phyloP scores from a whole-genome alignment of 1,140 invertebrate species.

The Nomia melanderi region DNA sequence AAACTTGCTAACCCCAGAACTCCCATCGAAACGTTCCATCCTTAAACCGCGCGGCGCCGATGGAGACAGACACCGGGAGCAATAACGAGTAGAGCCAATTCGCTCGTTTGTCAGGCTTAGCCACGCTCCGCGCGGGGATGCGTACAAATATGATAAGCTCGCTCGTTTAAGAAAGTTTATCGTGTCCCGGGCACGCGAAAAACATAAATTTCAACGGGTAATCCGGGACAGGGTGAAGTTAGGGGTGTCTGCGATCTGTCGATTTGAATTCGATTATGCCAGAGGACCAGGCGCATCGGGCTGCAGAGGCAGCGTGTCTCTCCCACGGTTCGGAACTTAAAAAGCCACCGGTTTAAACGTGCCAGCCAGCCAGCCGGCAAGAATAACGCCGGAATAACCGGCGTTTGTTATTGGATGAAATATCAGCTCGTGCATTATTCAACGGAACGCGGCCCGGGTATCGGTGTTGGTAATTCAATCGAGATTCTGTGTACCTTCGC shows the following conservation, averaged over 20 bases:
- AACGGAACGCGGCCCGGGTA: slow-evolving; percentile 38
- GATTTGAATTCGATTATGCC: slow-evolving; percentile 58
- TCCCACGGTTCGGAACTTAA: neutral
- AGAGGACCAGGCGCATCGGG: neutral
- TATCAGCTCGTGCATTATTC: slow-evolving; percentile 62
- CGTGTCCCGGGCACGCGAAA: neutral
- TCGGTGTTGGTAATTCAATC: slow-evolving; percentile 62
- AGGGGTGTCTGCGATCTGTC: slow-evolving; percentile 42
- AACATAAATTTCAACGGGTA: slow-evolving; percentile 55
- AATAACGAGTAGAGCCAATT: slow-evolving; percentile 35
- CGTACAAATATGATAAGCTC: slow-evolving; percentile 54
- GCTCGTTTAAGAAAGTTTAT: slow-evolving; percentile 36
- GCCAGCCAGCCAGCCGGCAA: slow-evolving; percentile 46
- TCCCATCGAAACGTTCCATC: neutral
- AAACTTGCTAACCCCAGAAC: too few species aligned
- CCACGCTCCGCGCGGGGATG: slow-evolving; percentile 39
- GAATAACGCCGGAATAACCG: slow-evolving; percentile 40
- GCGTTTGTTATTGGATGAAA: slow-evolving; percentile 49
- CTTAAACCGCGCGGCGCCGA: neutral
- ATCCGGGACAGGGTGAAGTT: slow-evolving; percentile 34
- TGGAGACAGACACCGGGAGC: neutral
- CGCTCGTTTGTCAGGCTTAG: slow-evolving; percentile 61
- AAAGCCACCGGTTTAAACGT: slow-evolving; percentile 39
- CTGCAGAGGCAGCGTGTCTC: neutral
- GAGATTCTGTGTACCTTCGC: slow-evolving; percentile 54